phyloP scores from a whole-genome alignment of 2,888 invertebrate species.

The Leptinotarsa haldemani region DNA sequence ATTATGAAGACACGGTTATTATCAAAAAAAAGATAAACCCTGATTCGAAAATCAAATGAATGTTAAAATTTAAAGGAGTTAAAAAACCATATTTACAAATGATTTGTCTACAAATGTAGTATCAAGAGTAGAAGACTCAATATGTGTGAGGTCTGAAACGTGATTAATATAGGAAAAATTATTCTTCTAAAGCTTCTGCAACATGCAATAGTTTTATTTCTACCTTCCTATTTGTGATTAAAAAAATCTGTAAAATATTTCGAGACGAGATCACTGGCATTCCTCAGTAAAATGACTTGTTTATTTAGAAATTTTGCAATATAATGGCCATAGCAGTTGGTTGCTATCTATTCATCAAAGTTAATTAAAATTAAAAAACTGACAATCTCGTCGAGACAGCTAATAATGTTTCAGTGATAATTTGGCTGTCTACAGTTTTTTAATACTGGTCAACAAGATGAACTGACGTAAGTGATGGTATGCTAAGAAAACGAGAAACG shows the following conservation, averaged over 20 bases:
- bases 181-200: too few species aligned
- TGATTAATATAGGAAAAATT: too few species aligned
- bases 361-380: slow-evolving; percentile 1
- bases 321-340: background rate
- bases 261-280: background rate
- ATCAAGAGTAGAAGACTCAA: too few species aligned
- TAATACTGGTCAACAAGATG: background rate
- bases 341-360: background rate
- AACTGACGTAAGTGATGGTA: background rate
- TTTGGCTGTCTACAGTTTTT: slow-evolving; percentile 8
- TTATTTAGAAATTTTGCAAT: background rate
- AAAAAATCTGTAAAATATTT: background rate
- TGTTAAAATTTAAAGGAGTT: too few species aligned
- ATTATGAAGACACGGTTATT: too few species aligned
- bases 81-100: too few species aligned
- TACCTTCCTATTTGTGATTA: background rate
- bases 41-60: too few species aligned
- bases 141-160: too few species aligned
- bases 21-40: too few species aligned
- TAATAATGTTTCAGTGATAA: background rate
- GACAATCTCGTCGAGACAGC: background rate
- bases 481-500: slow-evolving; percentile 1
- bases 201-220: too few species aligned
- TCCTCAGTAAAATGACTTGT: background rate
- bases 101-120: too few species aligned